A percentile compares a stretch with the other conserved stretches of the same genome.
These are phyloP conservation scores for Procavia capensis DNA, from an alignment of 2,113 vertebrate species.

Conservation along the genomic window DNA sequence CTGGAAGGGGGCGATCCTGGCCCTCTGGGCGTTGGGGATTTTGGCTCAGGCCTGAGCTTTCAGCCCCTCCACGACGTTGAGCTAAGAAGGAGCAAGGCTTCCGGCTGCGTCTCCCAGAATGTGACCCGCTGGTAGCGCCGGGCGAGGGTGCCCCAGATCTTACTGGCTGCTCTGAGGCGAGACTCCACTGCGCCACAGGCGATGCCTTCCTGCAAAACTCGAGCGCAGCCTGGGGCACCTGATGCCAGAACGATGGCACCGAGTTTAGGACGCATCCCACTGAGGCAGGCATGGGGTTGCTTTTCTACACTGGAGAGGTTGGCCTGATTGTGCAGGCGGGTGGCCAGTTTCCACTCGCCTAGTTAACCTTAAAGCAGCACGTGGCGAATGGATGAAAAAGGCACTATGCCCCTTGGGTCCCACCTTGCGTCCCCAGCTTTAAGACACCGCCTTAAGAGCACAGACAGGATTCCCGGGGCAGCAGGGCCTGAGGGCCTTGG, in stretches of 20 bases:
- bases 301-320: background rate
- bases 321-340: background rate
- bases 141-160: background rate
- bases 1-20: background rate
- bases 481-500: background rate
- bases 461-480: too few relatives aligned
- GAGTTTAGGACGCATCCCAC: too few relatives aligned
- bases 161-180: background rate
- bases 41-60: background rate
- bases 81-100: background rate
- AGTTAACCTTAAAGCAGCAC: background rate
- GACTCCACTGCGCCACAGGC: background rate
- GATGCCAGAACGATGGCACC: too few relatives aligned
- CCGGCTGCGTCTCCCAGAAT: background rate
- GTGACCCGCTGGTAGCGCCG: background rate
- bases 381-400: background rate
- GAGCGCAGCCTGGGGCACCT: background rate
- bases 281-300: background rate
- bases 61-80: accelerated
- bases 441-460: background rate
- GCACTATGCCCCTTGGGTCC: background rate
- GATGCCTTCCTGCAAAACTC: background rate
- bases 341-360: background rate
- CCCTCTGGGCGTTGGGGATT: background rate
- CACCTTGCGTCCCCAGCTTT: background rate